Conservation (phyloP, 2,888 invertebrate genomes). For the Thymelicus acteon region DNA sequence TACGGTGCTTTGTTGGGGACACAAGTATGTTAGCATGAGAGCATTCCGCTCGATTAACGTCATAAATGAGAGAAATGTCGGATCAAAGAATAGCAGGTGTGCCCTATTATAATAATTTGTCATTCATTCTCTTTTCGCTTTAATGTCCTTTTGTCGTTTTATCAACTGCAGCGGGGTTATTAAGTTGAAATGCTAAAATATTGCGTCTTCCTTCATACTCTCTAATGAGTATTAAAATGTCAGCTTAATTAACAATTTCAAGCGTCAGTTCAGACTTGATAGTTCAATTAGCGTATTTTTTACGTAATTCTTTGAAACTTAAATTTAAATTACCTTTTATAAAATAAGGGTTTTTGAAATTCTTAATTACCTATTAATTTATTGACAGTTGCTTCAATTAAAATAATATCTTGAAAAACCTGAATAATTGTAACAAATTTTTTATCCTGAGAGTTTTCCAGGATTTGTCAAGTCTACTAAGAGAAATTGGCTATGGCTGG, state of each 20-base stretch:
- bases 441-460: too few relatives aligned
- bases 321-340: too few relatives aligned
- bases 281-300: slow-evolving; percentile 2
- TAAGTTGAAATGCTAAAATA: slow-evolving; percentile 53
- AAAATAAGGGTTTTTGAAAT: too few relatives aligned
- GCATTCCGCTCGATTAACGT: slow-evolving; percentile 81
- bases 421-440: too few relatives aligned
- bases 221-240: slow-evolving; percentile 34
- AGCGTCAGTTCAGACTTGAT: slow-evolving; percentile 12
- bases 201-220: slow-evolving; percentile 14
- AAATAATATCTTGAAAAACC: too few relatives aligned
- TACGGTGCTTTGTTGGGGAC: slow-evolving; percentile 73
- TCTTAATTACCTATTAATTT: too few relatives aligned
- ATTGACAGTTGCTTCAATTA: too few relatives aligned
- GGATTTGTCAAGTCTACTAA: too few relatives aligned
- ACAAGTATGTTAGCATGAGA: slow-evolving; percentile 76
- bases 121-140: slow-evolving; percentile 72
- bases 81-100: slow-evolving; percentile 85
- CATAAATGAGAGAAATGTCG: slow-evolving; percentile 84
- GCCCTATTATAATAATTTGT: slow-evolving; percentile 81
- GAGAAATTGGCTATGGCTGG: too few relatives aligned
- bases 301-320: background rate
- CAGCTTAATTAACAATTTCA: slow-evolving; percentile 30
- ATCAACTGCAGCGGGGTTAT: slow-evolving; percentile 60
- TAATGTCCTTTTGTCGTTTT: slow-evolving; percentile 69